Base-by-base conservation (phyloP, 2,113 vertebrate genomes). In the Opisthocomus hoazin region DNA sequence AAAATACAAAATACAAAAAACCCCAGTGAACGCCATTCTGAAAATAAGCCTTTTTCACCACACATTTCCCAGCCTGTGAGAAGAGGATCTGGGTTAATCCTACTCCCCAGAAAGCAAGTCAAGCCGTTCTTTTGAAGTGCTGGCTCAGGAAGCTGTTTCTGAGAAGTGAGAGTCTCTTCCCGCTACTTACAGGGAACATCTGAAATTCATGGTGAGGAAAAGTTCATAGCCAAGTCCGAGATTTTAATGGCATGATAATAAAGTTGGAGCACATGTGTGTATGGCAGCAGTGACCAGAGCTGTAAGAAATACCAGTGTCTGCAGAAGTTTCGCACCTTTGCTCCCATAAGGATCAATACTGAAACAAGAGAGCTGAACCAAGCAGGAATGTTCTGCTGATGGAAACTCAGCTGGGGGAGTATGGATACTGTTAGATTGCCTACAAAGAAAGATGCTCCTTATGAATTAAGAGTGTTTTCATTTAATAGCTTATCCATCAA, bases 281-380 rank as follows among this genome's bases (percentile, higher is more conserved):
- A 24, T 0, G 0, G 37, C 9, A 78, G 64, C 0, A 0, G 57
- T 30, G 34, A 32, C 36, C 1, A 1, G 12, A 85, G 64, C 32
- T 34, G 0, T 14, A 56, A 73, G 53, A 68, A 4, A 45, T 30
- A 34, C 20, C 30, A 2, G 3, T 4, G 3, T n/a, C 54, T 27
- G 15, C 57, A 53, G 3, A 71, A 51, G 19, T 60, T 17, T 21
- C 9, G 11, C 41, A 29, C 26, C 56, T 79, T 64, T 3, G 5
- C 39, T 56, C 14, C 48, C 14, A 2, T 34, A 64, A 32, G 20
- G 26, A 70, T 58, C 22, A 90, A 58, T 82, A 64, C 0, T 1
- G 39, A 86, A 84, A 68, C 0, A 81, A 30, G 65, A 84, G 6
- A 53, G 29, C 34, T 43, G 57, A 92, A 63, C 30, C n/a, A 81